phyloP scores from a whole-genome alignment of 2,888 invertebrate genomes.

The Oxytorus armatus region DNA sequence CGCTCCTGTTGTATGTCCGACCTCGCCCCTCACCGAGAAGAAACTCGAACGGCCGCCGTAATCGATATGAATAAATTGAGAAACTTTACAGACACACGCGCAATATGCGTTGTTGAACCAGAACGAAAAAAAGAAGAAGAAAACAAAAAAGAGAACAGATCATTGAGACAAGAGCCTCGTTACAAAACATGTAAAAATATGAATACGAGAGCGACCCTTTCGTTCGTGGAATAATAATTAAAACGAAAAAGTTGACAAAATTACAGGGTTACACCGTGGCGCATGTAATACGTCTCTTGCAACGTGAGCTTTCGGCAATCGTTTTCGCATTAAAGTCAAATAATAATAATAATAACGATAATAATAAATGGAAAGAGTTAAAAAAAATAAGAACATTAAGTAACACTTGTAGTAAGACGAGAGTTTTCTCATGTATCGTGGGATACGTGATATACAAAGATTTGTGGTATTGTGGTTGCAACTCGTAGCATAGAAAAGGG shows the following conservation, averaged over 20 bases:
- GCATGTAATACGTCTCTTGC: slow-evolving; percentile 28
- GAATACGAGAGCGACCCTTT: slow-evolving; percentile 6
- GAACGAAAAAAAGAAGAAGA: slow-evolving; percentile 1
- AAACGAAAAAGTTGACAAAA: slow-evolving; percentile 12
- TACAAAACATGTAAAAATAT: slow-evolving; percentile 1
- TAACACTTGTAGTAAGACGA: background rate
- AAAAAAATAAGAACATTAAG: background rate
- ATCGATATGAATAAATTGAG: slow-evolving; percentile 44
- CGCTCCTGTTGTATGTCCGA: background rate
- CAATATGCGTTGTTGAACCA: slow-evolving; percentile 1
- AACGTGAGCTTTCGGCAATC: slow-evolving; percentile 27
- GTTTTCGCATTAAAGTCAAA: slow-evolving; percentile 13
- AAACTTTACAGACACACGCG: slow-evolving; percentile 8
- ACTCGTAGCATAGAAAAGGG: no score
- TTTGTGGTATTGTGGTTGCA: no score
- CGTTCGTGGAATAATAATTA: slow-evolving; percentile 12
- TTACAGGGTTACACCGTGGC: background rate
- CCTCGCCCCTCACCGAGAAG: background rate
- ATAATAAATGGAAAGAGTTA: background rate
- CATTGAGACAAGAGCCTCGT: background rate
- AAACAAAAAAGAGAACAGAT: background rate
- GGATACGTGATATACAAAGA: no score
- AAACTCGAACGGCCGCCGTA: slow-evolving; percentile 20
- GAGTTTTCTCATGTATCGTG: background rate
- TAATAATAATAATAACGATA: background rate